Evolutionary conservation across 1,140 invertebrate species (phyloP).

Genomic region (Hyles euphorbiae): DNA sequence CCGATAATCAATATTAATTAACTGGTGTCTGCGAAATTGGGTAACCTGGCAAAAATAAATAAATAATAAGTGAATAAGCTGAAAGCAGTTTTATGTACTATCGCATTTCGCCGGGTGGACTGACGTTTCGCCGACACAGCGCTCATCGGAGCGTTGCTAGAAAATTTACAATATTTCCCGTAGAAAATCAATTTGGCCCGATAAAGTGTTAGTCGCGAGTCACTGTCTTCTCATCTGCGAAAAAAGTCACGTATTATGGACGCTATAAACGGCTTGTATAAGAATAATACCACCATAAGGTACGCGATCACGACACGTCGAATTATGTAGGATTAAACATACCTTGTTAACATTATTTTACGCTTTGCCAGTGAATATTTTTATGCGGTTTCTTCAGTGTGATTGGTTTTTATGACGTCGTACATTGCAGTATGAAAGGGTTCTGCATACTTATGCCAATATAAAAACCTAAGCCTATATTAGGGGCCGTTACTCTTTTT

Average conservation of each 20-base stretch:
- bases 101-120: neutral
- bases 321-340: slow-evolving; percentile 9
- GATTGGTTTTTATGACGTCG: too few relatives aligned
- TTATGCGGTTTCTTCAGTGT: too few relatives aligned
- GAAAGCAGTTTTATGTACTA: slow-evolving; percentile 5
- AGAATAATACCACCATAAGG: slow-evolving; percentile 30
- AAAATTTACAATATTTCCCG: slow-evolving; percentile 43
- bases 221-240: slow-evolving; percentile 27
- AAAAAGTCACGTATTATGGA: slow-evolving; percentile 45
- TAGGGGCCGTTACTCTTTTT: too few relatives aligned
- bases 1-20: too few relatives aligned
- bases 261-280: slow-evolving; percentile 25
- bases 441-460: too few relatives aligned
- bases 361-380: too few relatives aligned
- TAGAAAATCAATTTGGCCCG: slow-evolving; percentile 39
- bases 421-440: too few relatives aligned
- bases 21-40: too few relatives aligned
- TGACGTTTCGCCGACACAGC: slow-evolving; percentile 25
- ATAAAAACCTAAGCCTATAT: too few relatives aligned
- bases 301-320: slow-evolving; percentile 22
- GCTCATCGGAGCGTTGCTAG: slow-evolving; percentile 23
- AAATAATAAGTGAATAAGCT: slow-evolving; percentile 1
- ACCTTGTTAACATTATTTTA: neutral
- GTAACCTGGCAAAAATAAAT: too few relatives aligned
- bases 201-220: slow-evolving; percentile 31